Percentiles rank a stretch among this genome's conserved stretches.
phyloP scores from a whole-genome alignment of 2,888 invertebrate genomes.

The Himalopsyche tibetana region DNA sequence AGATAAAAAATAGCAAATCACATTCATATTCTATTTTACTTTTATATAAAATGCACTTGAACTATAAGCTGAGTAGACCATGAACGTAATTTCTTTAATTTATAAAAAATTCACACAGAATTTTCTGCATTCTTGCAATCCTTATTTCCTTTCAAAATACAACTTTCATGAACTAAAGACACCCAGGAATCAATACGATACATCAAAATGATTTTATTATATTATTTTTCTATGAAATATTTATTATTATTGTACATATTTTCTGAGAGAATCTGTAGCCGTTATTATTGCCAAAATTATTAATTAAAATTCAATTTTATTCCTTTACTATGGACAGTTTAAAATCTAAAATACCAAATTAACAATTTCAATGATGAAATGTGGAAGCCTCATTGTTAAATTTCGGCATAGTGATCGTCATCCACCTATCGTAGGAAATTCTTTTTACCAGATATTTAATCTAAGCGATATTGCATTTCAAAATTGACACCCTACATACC shows the following conservation, averaged over 20 bases:
- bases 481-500: conserved; percentile 63
- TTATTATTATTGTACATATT: conserved; percentile 11
- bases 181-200: background rate
- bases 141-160: conserved; percentile 48
- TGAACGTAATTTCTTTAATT: background rate
- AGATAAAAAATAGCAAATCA: conserved; percentile 60
- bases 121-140: conserved; percentile 46
- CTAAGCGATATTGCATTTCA: conserved; percentile 65
- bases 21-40: conserved; percentile 48
- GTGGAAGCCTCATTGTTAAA: conserved; percentile 59
- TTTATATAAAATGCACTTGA: conserved; percentile 47
- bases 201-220: conserved; percentile 11
- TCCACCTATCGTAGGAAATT: conserved; percentile 43
- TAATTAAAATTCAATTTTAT: conserved; percentile 51
- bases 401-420: conserved; percentile 46
- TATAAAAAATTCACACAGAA: conserved; percentile 3
- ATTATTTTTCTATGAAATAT: background rate
- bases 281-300: conserved; percentile 62
- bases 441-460: conserved; percentile 49
- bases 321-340: conserved; percentile 56
- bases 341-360: conserved; percentile 53
- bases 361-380: conserved; percentile 57
- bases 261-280: conserved; percentile 37
- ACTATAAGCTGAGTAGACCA: conserved; percentile 46
- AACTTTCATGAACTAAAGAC: conserved; percentile 37